Conservation (phyloP, 2,113 vertebrate genomes). For the Gymnarchus niloticus region DNA sequence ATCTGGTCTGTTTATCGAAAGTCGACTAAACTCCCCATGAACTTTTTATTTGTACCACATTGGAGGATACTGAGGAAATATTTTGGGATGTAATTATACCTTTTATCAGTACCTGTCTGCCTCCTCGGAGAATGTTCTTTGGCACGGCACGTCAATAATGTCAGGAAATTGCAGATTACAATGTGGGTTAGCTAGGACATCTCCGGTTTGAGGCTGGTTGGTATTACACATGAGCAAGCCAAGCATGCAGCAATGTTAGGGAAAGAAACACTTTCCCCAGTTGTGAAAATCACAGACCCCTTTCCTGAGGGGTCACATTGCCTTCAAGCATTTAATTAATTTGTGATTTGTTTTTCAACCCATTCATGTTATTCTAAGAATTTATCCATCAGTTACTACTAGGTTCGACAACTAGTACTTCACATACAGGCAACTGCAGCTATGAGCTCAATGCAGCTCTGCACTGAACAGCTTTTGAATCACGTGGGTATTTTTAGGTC, state of each 20-base stretch:
- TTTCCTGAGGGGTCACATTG: not conserved
- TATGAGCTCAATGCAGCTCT: not conserved
- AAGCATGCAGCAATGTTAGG: not conserved
- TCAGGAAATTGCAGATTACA: not conserved
- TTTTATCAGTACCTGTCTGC: constrained; percentile 38
- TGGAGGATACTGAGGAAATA: constrained; percentile 49
- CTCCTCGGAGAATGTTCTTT: constrained; percentile 36
- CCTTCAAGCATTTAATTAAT: constrained; percentile 11
- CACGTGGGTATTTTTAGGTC: not conserved
- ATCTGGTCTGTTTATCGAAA: constrained; percentile 44
- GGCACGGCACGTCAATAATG: constrained; percentile 28
- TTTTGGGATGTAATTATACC: constrained; percentile 45
- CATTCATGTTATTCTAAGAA: not conserved
- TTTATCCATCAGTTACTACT: not conserved
- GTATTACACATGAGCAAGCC: not conserved
- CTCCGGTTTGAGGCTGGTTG: not conserved
- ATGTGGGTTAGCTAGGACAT: not conserved
- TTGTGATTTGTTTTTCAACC: not conserved
- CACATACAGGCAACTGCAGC: not conserved
- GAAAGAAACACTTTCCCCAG: not conserved
- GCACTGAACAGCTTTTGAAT: not conserved
- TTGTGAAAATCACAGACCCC: not conserved
- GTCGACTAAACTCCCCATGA: constrained; percentile 45
- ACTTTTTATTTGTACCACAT: constrained; percentile 49
- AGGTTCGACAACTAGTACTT: not conserved